phyloP scores from a whole-genome alignment of 2,888 invertebrate genomes.

The Acanthosepion lycidas region DNA sequence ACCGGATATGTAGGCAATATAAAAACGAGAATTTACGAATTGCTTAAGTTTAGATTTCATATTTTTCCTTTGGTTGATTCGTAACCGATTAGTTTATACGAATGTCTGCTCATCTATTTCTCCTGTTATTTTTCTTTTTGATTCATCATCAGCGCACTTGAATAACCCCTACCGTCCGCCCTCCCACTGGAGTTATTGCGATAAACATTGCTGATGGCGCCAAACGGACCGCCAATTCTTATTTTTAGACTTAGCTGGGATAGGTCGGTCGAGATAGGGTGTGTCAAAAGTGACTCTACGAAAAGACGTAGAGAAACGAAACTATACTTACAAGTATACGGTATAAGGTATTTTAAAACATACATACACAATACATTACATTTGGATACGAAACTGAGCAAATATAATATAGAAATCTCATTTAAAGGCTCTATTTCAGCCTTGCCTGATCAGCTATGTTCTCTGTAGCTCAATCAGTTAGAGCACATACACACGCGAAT shows the following conservation, averaged over 20 bases:
- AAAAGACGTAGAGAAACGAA: not conserved
- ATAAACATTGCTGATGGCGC: not conserved
- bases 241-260: not conserved
- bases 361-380: not conserved
- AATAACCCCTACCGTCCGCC: constrained; percentile 15
- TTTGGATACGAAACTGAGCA: no score
- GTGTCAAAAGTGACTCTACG: not conserved
- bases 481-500: no score
- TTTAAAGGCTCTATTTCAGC: no score
- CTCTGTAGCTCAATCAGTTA: no score
- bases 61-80: not conserved
- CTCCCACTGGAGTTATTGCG: not conserved
- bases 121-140: not conserved
- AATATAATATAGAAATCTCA: no score
- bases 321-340: no score
- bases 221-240: not conserved
- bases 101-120: not conserved
- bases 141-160: not conserved
- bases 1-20: not conserved
- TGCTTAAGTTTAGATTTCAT: not conserved
- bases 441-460: no score
- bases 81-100: not conserved
- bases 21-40: not conserved
- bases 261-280: not conserved
- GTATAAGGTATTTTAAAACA: not conserved